A percentile compares a stretch with the other conserved stretches of the same genome.
Conservation (phyloP, 2,888 invertebrate species). For the Sphaerophoria taeniata region DNA sequence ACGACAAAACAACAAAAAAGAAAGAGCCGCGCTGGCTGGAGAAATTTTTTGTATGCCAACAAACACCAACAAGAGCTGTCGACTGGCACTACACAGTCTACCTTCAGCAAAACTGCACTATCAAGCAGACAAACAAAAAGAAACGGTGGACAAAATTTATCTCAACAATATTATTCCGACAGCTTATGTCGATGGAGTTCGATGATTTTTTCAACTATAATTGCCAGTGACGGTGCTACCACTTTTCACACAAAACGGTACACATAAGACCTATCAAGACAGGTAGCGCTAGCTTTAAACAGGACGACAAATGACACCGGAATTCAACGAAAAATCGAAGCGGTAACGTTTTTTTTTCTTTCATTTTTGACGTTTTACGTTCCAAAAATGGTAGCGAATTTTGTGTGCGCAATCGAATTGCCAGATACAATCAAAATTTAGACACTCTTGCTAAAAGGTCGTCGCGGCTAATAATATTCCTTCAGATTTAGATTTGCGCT, state of each 20-base stretch:
- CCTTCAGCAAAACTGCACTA: neutral
- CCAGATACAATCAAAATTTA: conserved; percentile 67
- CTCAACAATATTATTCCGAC: conserved; percentile 73
- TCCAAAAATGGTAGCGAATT: conserved; percentile 65
- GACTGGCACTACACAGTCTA: no score
- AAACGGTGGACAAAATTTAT: conserved; percentile 70
- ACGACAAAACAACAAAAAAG: conserved; percentile 33
- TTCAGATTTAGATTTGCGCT: conserved; percentile 5
- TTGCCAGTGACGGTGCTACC: conserved; percentile 34
- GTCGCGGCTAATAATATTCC: conserved; percentile 65
- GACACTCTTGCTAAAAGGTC: conserved; percentile 70
- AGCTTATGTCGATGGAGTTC: conserved; percentile 74
- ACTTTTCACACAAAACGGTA: conserved; percentile 51
- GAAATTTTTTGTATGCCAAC: conserved; percentile 54
- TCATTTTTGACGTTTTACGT: conserved; percentile 60
- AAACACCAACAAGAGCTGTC: neutral
- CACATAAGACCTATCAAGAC: conserved; percentile 36
- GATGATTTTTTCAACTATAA: conserved; percentile 74
- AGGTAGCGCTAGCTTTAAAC: neutral
- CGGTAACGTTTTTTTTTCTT: neutral
- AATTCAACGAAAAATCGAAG: neutral
- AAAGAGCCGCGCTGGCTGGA: conserved; percentile 44
- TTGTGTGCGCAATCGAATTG: conserved; percentile 48
- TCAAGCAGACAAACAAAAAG: conserved; percentile 18
- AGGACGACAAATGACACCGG: no score